Evolutionary conservation across 1,140 invertebrate species (phyloP).

Genomic region (Pogonognathellus flavescens): DNA sequence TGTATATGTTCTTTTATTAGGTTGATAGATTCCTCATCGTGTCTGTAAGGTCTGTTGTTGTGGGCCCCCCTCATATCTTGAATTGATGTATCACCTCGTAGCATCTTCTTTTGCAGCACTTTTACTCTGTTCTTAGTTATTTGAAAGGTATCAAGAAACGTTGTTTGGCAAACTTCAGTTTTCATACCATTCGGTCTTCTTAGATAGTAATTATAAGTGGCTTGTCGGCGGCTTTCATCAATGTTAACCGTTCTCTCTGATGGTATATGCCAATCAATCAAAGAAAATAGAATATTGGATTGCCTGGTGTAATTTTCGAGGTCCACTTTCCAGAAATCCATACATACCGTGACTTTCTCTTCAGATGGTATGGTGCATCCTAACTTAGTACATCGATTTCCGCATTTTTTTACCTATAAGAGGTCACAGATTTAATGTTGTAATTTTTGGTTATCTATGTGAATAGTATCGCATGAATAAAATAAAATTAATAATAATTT

Average conservation of each 20-base stretch:
- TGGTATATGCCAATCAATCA: neutral
- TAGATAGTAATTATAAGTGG: neutral
- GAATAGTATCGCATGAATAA: neutral
- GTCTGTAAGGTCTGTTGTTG: neutral
- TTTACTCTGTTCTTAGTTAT: neutral
- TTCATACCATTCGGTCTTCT: neutral
- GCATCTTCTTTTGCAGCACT: neutral
- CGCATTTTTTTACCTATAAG: neutral
- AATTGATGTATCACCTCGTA: neutral
- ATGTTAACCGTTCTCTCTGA: neutral
- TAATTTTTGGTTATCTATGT: neutral
- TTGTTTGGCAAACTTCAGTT: neutral
- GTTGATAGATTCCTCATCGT: neutral
- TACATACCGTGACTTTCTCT: neutral
- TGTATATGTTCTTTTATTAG: neutral
- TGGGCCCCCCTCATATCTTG: neutral
- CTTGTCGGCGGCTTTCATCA: neutral
- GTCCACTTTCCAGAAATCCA: neutral
- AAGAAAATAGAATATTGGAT: neutral
- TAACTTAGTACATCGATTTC: neutral
- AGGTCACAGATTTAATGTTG: too few species aligned
- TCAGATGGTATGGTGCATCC: neutral
- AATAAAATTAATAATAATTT: neutral
- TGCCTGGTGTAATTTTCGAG: neutral
- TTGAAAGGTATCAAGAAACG: neutral